A percentile compares a stretch with the other conserved stretches of the same genome.
phyloP scores from a whole-genome alignment of 1,140 invertebrate genomes.

The Rhizoglyphus robini region DNA sequence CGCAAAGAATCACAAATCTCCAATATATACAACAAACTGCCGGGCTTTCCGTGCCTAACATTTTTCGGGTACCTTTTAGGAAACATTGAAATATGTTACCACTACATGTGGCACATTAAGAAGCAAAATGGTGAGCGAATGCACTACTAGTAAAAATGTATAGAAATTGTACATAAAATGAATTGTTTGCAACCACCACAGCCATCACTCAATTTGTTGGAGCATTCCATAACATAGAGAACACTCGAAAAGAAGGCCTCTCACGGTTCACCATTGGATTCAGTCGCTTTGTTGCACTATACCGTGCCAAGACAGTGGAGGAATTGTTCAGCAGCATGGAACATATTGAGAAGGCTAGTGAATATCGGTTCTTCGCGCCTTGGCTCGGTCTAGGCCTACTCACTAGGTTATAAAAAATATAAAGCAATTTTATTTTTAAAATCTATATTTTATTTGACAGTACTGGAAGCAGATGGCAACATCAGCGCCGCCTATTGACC shows the following conservation, averaged over 20 bases:
- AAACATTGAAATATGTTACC: neutral
- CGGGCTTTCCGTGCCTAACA: neutral
- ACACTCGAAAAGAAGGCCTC: neutral
- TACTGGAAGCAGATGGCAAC: slow-evolving; percentile 57
- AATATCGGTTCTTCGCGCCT: neutral
- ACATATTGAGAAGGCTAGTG: slow-evolving; percentile 12
- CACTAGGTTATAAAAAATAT: neutral
- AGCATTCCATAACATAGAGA: neutral
- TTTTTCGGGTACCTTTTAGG: neutral
- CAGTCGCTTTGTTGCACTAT: neutral
- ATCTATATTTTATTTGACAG: slow-evolving; percentile 28
- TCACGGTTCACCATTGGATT: neutral
- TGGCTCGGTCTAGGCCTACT: slow-evolving; percentile 12
- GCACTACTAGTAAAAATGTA: too few species aligned
- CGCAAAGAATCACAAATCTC: neutral
- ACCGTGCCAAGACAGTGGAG: slow-evolving; percentile 5
- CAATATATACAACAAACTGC: neutral
- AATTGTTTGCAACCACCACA: too few species aligned
- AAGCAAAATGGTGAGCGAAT: neutral
- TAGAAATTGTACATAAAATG: too few species aligned
- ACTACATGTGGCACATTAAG: neutral
- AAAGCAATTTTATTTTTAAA: too few species aligned
- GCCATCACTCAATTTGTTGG: neutral
- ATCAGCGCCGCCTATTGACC: slow-evolving; percentile 64
- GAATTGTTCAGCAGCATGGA: neutral